phyloP scores from a whole-genome alignment of 2,888 invertebrate genomes.

The Halictus ligatus region DNA sequence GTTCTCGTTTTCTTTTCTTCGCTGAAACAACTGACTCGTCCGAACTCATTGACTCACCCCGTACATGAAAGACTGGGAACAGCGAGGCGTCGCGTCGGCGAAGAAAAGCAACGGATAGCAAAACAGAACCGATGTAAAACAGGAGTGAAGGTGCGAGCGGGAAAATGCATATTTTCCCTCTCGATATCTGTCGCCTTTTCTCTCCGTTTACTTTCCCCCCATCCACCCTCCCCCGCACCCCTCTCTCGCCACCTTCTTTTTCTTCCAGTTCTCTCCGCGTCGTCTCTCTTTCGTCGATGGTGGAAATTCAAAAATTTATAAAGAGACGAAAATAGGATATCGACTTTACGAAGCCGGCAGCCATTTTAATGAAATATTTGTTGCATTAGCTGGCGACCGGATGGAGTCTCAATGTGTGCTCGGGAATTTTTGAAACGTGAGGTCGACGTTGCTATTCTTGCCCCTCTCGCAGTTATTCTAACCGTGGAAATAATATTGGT shows the following conservation, averaged over 20 bases:
- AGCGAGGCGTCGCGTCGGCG: conserved; percentile 11
- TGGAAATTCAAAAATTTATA: conserved; percentile 23
- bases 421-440: conserved; percentile 30
- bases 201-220: conserved; percentile 36
- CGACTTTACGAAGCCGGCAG: conserved; percentile 15
- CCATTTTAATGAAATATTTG: conserved; percentile 37
- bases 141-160: conserved; percentile 9
- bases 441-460: conserved; percentile 8
- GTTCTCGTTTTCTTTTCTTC: not conserved
- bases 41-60: conserved; percentile 10
- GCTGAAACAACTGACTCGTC: not conserved
- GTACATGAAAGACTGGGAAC: conserved; percentile 11
- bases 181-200: conserved; percentile 35
- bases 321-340: conserved; percentile 16
- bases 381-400: not conserved
- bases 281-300: not conserved
- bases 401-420: conserved; percentile 37
- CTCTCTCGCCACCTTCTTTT: no score
- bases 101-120: conserved; percentile 27
- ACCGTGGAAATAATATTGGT: not conserved
- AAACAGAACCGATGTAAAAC: conserved; percentile 33
- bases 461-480: not conserved
- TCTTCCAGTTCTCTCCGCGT: not conserved
- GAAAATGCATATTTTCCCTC: conserved; percentile 46
- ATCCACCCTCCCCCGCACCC: not conserved